phyloP scores from a whole-genome alignment of 2,797 vertebrate species.

The Psittacula derbiana region DNA sequence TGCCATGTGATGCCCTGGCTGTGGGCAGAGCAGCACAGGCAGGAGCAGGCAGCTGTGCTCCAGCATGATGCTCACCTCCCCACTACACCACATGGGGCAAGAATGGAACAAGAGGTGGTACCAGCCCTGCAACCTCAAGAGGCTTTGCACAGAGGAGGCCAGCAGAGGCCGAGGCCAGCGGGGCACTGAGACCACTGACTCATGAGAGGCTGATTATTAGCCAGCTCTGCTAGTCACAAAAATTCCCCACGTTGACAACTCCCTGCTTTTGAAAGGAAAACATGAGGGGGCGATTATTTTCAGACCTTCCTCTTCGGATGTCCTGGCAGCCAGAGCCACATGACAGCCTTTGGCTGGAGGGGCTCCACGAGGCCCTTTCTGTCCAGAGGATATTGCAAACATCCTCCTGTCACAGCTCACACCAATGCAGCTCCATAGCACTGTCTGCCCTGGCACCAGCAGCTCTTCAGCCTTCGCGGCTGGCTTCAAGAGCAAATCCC shows the following conservation, averaged over 20 bases:
- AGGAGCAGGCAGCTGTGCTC: neutral
- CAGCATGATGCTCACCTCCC: neutral
- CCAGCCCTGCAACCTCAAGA: neutral
- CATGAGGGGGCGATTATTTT: constrained; percentile 27
- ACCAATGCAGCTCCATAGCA: neutral
- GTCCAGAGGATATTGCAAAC: neutral
- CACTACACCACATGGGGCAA: neutral
- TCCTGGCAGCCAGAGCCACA: neutral
- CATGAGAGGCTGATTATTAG: neutral
- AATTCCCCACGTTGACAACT: neutral
- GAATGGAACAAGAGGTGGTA: neutral
- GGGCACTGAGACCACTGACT: neutral
- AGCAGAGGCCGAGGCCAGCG: fast-evolving
- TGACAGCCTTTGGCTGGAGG: neutral
- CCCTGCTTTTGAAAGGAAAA: constrained; percentile 2
- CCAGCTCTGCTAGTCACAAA: constrained; percentile 22
- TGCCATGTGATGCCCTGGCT: fast-evolving
- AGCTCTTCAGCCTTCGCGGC: neutral
- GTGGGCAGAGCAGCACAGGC: neutral
- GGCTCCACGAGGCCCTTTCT: neutral
- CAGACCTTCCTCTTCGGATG: constrained; percentile 31
- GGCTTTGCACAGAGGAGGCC: neutral
- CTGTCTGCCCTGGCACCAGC: neutral
- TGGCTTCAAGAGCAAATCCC: neutral
- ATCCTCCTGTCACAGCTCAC: neutral